phyloP scores from a whole-genome alignment of 2,888 invertebrate species.

The Dastarcus helophoroides region DNA sequence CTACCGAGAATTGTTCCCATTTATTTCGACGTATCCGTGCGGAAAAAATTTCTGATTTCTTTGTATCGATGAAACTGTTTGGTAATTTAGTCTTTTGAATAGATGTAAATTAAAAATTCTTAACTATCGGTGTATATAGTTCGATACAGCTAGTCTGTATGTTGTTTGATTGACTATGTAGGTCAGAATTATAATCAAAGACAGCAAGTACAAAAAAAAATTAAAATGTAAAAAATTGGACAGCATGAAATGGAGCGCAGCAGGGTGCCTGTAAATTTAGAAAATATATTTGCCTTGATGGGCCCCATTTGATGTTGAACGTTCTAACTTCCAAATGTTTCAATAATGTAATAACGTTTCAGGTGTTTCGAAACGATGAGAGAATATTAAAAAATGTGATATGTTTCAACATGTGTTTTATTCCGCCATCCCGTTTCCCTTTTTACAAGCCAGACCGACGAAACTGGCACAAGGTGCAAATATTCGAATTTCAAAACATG shows the following conservation, averaged over 20 bases:
- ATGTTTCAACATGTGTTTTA: conserved; percentile 24
- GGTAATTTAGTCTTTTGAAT: too few relatives aligned
- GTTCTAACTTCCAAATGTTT: conserved; percentile 18
- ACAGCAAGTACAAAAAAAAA: conserved; percentile 23
- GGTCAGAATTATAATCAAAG: conserved; percentile 21
- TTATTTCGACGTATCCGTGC: too few relatives aligned
- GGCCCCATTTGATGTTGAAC: conserved; percentile 12
- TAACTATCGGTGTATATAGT: conserved; percentile 31
- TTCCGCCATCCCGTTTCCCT: conserved; percentile 11
- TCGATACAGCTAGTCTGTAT: conserved; percentile 18
- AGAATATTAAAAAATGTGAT: conserved; percentile 31
- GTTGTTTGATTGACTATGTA: conserved; percentile 16
- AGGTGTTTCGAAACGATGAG: conserved; percentile 17
- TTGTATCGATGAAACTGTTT: too few relatives aligned
- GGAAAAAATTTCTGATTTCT: too few relatives aligned
- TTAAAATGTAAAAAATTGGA: conserved; percentile 15
- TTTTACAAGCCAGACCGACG: too few relatives aligned
- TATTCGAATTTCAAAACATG: too few relatives aligned
- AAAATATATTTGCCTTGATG: conserved; percentile 8
- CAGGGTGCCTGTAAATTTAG: conserved; percentile 8
- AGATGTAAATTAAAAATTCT: conserved; percentile 24
- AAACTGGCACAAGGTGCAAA: too few relatives aligned
- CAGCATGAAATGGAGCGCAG: conserved; percentile 9
- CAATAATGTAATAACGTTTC: conserved; percentile 21
- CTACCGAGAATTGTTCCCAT: too few relatives aligned